phyloP scores from a whole-genome alignment of 2,888 invertebrate species.

The Graphium colonna region DNA sequence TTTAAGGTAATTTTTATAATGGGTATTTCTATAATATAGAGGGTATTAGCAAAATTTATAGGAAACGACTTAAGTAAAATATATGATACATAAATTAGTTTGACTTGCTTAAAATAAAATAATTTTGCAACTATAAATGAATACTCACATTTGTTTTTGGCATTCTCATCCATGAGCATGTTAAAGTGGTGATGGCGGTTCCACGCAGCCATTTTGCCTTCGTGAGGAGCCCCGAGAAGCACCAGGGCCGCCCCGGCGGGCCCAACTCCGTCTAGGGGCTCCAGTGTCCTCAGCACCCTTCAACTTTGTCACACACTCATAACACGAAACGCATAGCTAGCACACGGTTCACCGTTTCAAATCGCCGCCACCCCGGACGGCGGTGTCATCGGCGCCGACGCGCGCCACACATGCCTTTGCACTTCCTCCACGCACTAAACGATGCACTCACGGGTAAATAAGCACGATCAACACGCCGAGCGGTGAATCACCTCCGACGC shows the following conservation, averaged over 20 bases:
- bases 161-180: constrained; percentile 85
- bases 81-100: no score
- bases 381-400: constrained; percentile 72
- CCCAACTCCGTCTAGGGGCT: constrained; percentile 82
- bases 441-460: constrained; percentile 76
- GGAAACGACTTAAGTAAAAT: no score
- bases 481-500: constrained; percentile 73
- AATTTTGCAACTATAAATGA: neutral
- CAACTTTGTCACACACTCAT: constrained; percentile 79
- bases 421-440: constrained; percentile 72
- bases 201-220: constrained; percentile 85
- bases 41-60: no score
- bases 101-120: no score
- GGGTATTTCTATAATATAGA: no score
- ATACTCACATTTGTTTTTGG: constrained; percentile 84
- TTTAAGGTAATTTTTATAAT: no score
- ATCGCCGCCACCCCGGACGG: constrained; percentile 62
- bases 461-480: constrained; percentile 66
- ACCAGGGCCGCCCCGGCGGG: constrained; percentile 81
- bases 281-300: constrained; percentile 80
- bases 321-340: constrained; percentile 70
- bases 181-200: constrained; percentile 86
- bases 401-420: constrained; percentile 72
- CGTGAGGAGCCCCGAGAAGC: constrained; percentile 80
- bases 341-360: constrained; percentile 68